Evolutionary conservation across 2,113 vertebrate genomes (phyloP), one percentile per base, ranked within the genome.

Genomic region (Thalassoma bifasciatum): DNA sequence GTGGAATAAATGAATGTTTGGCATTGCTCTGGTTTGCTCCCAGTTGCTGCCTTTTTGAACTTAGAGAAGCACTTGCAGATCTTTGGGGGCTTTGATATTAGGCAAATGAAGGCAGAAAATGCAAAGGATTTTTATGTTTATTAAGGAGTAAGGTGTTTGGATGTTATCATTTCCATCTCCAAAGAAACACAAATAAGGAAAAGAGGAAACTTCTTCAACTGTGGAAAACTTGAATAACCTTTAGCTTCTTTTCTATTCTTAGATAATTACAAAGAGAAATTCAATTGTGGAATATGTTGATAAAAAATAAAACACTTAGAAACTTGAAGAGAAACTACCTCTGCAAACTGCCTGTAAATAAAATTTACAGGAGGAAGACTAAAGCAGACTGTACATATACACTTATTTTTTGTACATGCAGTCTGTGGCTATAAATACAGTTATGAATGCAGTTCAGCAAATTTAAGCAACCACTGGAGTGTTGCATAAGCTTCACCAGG

Each of bases 1-100:
- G 71, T 38, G 61, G 47, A 71, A 63, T 63, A 57, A 51, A 58
- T 68, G 6, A 42, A 81, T 50, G 72, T 59, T 70, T 73, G 72
- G 60, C 71, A 37, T 21, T 3, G n/a, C 62, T 56, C 6, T 60
- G 75, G 26, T 70, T 37, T 47, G 61, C 38, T 38, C 47, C 53
- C 57, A 40, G 66, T 46, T 44, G 22, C 56, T 60, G 53, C 19
- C 23, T 12, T 36, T 10, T 53, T 54, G 51, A 17, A 70, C 69
- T 40, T 30, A 30, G 21, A 26, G 14, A 17, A 19, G 14, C 17
- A 17, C 56, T 58, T 38, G 16, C 13, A 51, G 19, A 75, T 42
- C 17, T 13, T 13, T 44, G 10, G 42, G 36, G 59, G 58, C 40
- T 65, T 19, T 22, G 2, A 22, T 13, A 19, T 40, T 40, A 10